These are phyloP conservation scores for Crotophaga sulcirostris DNA, from an alignment of 2,113 vertebrate genomes.

Conservation along the genomic window DNA sequence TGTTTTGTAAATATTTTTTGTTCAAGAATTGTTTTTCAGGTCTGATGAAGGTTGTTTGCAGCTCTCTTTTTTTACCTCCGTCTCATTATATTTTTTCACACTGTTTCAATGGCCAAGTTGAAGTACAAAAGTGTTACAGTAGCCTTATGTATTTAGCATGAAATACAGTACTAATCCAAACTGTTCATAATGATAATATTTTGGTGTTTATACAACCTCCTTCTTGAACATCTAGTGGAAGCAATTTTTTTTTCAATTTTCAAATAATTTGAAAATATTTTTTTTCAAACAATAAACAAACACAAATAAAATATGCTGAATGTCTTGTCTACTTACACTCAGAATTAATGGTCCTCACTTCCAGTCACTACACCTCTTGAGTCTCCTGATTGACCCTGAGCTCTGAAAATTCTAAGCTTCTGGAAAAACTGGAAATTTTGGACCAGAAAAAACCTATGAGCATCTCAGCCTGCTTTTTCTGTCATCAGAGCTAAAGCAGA, in stretches of 20 bases:
- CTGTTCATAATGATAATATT: background rate
- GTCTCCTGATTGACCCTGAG: background rate
- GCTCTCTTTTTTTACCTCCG: background rate
- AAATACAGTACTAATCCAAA: background rate
- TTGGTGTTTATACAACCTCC: background rate
- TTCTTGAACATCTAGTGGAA: background rate
- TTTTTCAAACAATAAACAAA: background rate
- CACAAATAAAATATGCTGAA: background rate
- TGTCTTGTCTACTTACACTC: background rate
- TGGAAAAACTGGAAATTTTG: background rate
- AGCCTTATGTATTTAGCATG: background rate
- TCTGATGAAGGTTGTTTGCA: background rate
- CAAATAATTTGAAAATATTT: background rate
- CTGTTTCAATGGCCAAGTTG: background rate
- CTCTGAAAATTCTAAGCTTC: background rate
- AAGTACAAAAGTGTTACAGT: background rate
- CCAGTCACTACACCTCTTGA: background rate
- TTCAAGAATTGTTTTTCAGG: background rate
- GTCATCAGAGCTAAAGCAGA: background rate
- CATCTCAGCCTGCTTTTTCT: background rate
- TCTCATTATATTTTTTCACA: background rate
- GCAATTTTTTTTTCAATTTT: background rate
- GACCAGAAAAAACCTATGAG: background rate
- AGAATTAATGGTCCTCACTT: background rate
- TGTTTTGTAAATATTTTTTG: background rate